Conservation (phyloP, 2,113 vertebrate genomes). For the Gorsachius goisagi region DNA sequence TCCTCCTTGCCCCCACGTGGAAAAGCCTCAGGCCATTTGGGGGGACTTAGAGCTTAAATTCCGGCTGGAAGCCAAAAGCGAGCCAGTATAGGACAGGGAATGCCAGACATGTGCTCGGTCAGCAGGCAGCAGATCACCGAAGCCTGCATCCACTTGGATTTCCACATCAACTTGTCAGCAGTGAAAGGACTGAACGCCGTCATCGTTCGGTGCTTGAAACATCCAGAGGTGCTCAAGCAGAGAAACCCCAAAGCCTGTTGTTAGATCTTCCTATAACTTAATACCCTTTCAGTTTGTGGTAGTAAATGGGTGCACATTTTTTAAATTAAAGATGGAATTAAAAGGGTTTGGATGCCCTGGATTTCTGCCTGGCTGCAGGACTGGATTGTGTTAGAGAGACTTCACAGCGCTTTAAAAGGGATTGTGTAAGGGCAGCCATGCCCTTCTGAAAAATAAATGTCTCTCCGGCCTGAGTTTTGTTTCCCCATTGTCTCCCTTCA, state of each 20-base stretch:
- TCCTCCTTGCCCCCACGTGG: fast-evolving
- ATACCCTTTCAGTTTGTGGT: not conserved
- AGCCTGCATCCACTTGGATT: not conserved
- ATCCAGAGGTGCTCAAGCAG: not conserved
- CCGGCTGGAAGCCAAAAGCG: not conserved
- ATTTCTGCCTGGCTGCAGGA: constrained; percentile 45
- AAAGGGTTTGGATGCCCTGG: not conserved
- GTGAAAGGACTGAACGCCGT: not conserved
- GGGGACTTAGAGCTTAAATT: not conserved
- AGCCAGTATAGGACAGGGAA: not conserved
- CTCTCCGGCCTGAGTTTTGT: constrained; percentile 11
- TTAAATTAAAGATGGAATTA: constrained; percentile 18
- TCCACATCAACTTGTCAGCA: not conserved
- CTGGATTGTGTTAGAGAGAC: constrained; percentile 45
- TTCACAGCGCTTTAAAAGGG: constrained; percentile 21
- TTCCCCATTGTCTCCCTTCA: constrained; percentile 58
- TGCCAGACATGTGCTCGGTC: not conserved
- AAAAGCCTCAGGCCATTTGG: not conserved
- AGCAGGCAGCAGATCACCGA: not conserved
- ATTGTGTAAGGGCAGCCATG: constrained; percentile 51
- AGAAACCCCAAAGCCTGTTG: not conserved
- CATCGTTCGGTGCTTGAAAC: not conserved
- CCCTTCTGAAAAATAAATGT: constrained; percentile 16
- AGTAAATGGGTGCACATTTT: not conserved
- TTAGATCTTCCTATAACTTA: not conserved